These are phyloP conservation scores for Stenolophus ochropezus DNA, from an alignment of 2,888 invertebrate genomes.

Conservation along the genomic window DNA sequence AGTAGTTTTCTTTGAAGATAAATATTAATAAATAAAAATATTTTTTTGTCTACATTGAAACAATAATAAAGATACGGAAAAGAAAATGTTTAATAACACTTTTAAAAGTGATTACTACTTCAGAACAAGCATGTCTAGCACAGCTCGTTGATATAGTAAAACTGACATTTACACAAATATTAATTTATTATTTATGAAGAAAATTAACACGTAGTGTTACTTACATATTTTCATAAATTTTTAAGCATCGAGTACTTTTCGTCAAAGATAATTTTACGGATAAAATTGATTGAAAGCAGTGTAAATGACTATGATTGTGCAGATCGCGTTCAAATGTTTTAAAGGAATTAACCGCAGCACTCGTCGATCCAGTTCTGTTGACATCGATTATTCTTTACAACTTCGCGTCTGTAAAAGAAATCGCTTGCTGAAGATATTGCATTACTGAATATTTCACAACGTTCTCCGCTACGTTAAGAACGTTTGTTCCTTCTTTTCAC, in stretches of 20 bases:
- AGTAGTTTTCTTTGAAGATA: not conserved
- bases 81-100: conserved; percentile 28
- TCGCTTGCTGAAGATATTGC: conserved; percentile 52
- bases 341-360: conserved; percentile 40
- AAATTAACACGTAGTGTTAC: conserved; percentile 54
- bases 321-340: conserved; percentile 31
- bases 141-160: conserved; percentile 18
- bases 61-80: not conserved
- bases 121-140: conserved; percentile 2
- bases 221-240: conserved; percentile 54
- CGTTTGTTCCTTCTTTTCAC: conserved; percentile 47
- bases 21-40: not conserved
- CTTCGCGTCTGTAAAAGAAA: conserved; percentile 43
- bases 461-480: conserved; percentile 38
- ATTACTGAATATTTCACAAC: conserved; percentile 53
- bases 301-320: conserved; percentile 43
- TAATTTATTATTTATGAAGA: conserved; percentile 56
- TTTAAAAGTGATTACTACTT: conserved; percentile 41
- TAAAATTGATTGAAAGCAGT: conserved; percentile 10
- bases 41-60: not conserved
- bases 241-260: conserved; percentile 36
- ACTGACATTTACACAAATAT: conserved; percentile 50
- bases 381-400: conserved; percentile 49
- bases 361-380: conserved; percentile 34
- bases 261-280: conserved; percentile 29